Evolutionary conservation across 2,888 invertebrate species (phyloP), one percentile per base, ranked within the genome.

Genomic region (Liodrosophila aerea): DNA sequence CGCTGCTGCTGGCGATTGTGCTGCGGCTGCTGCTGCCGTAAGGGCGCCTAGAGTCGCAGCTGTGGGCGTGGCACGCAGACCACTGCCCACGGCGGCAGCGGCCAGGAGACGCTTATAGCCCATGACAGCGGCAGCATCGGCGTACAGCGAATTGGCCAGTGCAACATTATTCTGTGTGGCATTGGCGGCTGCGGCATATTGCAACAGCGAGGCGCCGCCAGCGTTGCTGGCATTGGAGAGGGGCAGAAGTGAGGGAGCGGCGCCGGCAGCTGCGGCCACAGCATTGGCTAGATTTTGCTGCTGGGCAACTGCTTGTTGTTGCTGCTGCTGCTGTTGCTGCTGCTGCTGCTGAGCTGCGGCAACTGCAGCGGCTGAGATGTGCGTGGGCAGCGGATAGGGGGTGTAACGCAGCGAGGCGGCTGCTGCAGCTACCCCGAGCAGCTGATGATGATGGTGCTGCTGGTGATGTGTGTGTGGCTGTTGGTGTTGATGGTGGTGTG

Each of bases 181-280:
- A 52, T 92, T 91, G 72, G 92, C 92, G 39, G 93, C 93, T 37
- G 94, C 91, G 86, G 94, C 91, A 89, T 93, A 91, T 73, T 86
- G 91, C 85, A 91, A 87, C 52, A 91, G 88, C 2, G 91, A 89
- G 12, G 90, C 90, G 65, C 92, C 90, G 22, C 64, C 69, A 27
- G 87, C 70, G 16, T 78, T 72, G 22, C 9, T 30, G 1, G 87
- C 76, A 86, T 72, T 64, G 11, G 70, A 39, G 29, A 73, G 54
- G 40, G 78, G 84, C 29, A 80, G 33, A 0, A 80, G 59, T 0
- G 77, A 53, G 18, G 81, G 82, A 2, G 84, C 69, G 57, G 83
- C 69, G 58, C 82, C 66, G 36, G 88, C 81, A 22, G 78, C 78
- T 54, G 84, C 78, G 40, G 84, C 78, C 44, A 78, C 83, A 45